Base-by-base conservation (phyloP, 2,888 invertebrate genomes). In the Carabus problematicus region DNA sequence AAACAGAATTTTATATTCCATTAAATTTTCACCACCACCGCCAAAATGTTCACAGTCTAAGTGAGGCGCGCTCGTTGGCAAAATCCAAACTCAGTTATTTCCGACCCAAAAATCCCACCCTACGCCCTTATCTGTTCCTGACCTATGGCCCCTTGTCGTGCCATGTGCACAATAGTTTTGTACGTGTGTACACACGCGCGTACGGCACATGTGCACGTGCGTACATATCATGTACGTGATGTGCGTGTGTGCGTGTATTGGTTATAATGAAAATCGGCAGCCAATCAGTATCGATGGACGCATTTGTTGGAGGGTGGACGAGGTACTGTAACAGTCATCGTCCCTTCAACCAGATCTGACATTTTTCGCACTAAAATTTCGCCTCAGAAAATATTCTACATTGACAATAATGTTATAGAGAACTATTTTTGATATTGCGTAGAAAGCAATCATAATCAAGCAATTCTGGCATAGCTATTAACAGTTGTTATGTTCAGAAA, bases 181-280 rank as follows among this genome's bases (percentile, higher is more conserved):
- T 29, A 6, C 29, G 29, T 29, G 29, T 6, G 29, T 39, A 56
- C 56, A 56, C 18, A 19, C 18, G 19, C 56, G 56, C 56, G 29
- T 8, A 3, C 16, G 16, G 8, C 54, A 16, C 54, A 19, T n/a
- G n/a, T 19, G 16, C 60, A 42, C 52, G 52, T 60, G 16, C 41
- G 42, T 41, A 43, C 11, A 41, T 39, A 12, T 61, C 11, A 11
- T 43, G 16, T 11, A 43, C n/a, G n/a, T 14, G 61, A n/a, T 61
- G 47, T n/a, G 18, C 45, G 61, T 61, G 61, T 77, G 77, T 78
- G 77, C 78, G 77, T 76, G 77, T 76, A 76, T 75, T 75, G 19
- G 56, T n/a, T 56, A 74, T 73, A 75, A 78, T 78, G 77, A 78
- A 78, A 79, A 78, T 78, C 78, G 75, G 79, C 75, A 75, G 77